Evolutionary conservation across 2,797 vertebrate genomes (phyloP).

Genomic region (Rhinella marina): DNA sequence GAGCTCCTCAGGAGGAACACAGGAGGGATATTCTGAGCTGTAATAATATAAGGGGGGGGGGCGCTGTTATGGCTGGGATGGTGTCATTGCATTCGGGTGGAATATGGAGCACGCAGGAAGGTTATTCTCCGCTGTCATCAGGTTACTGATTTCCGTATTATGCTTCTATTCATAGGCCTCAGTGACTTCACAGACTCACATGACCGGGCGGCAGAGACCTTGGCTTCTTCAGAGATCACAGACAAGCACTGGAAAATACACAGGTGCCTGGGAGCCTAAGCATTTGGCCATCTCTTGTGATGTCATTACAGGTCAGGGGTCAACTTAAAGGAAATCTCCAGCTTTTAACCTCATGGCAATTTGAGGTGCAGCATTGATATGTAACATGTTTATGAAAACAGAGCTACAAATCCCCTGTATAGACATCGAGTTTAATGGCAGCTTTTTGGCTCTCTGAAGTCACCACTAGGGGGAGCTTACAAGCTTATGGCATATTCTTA

Average conservation of each 20-base stretch:
- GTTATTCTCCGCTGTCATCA: conserved; percentile 37
- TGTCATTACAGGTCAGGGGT: neutral
- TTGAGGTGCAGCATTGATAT: neutral
- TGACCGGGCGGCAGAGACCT: conserved; percentile 41
- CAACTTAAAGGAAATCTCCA: neutral
- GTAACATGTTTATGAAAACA: neutral
- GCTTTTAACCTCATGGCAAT: neutral
- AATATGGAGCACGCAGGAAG: conserved; percentile 14
- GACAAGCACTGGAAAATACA: conserved; percentile 24
- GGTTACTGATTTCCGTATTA: conserved; percentile 51
- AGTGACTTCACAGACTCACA: conserved; percentile 38
- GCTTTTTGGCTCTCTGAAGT: neutral
- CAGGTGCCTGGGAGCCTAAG: neutral
- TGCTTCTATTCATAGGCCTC: conserved; percentile 49
- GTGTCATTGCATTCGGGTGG: conserved; percentile 24
- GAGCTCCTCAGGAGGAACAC: neutral
- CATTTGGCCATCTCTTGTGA: neutral
- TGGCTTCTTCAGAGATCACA: conserved; percentile 34
- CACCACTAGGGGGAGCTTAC: neutral
- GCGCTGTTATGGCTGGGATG: conserved; percentile 7
- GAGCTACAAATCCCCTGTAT: neutral
- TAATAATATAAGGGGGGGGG: conserved; percentile 7
- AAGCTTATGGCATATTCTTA: too few species aligned
- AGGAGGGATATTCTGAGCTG: conserved; percentile 25
- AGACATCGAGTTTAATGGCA: neutral